These are phyloP conservation scores for Zaprionus tsacasi DNA, from an alignment of 1,140 invertebrate species.

Conservation along the genomic window DNA sequence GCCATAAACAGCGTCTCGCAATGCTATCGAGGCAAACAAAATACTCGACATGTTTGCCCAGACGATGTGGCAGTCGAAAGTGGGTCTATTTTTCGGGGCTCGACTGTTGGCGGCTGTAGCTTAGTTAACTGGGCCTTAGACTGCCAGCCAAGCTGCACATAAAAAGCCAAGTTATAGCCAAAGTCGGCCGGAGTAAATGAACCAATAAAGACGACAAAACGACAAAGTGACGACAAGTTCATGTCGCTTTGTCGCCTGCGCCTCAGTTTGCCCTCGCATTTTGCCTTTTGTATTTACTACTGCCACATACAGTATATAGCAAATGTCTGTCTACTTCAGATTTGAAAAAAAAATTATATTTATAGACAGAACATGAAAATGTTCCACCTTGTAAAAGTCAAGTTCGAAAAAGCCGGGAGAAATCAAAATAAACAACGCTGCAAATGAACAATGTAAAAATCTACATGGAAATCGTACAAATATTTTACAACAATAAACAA, in stretches of 20 bases:
- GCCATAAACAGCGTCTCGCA: conserved; percentile 52
- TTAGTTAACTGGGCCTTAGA: conserved; percentile 60
- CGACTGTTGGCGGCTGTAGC: conserved; percentile 25
- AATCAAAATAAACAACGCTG: conserved; percentile 73
- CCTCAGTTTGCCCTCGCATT: neutral
- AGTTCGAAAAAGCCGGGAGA: conserved; percentile 44
- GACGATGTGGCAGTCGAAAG: conserved; percentile 60
- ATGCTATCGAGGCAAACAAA: conserved; percentile 67
- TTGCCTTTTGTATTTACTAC: neutral
- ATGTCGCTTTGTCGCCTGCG: conserved; percentile 28
- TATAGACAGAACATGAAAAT: conserved; percentile 42
- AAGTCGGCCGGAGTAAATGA: conserved; percentile 63
- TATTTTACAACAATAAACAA: conserved; percentile 74
- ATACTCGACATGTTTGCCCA: conserved; percentile 75
- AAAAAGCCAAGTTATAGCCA: conserved; percentile 64
- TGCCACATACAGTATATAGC: neutral
- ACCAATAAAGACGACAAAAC: conserved; percentile 55
- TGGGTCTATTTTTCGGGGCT: conserved; percentile 25
- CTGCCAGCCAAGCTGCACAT: conserved; percentile 63
- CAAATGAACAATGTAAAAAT: conserved; percentile 61
- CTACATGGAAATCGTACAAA: conserved; percentile 59
- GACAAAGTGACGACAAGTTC: conserved; percentile 51
- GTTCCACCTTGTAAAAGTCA: conserved; percentile 73
- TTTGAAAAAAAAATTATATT: conserved; percentile 44
- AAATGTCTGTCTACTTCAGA: neutral